Conservation (phyloP, 2,888 invertebrate species). For the Lamproptera curius region DNA sequence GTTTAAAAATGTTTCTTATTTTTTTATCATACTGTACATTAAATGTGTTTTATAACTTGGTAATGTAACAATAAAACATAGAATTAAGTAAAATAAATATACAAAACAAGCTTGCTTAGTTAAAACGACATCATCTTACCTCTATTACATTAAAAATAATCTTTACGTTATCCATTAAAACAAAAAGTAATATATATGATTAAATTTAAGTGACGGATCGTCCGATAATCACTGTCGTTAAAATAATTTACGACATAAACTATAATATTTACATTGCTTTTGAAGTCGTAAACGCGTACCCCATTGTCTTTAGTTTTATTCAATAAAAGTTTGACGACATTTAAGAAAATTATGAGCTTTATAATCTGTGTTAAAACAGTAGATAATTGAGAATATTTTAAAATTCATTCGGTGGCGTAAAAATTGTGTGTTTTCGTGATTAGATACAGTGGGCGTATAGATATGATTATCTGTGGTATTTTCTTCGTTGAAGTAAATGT, state of each 20-base stretch:
- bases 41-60: too few species aligned
- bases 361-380: not conserved
- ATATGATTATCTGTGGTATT: not conserved
- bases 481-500: not conserved
- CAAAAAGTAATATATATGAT: too few species aligned
- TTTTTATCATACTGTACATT: too few species aligned
- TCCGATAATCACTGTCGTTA: slow-evolving; percentile 1
- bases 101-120: too few species aligned
- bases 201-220: too few species aligned
- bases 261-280: slow-evolving; percentile 12
- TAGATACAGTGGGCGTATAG: slow-evolving; percentile 5
- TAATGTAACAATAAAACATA: too few species aligned
- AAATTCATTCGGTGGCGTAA: slow-evolving; percentile 1
- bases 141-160: too few species aligned
- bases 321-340: slow-evolving; percentile 15
- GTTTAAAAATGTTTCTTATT: too few species aligned
- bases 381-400: slow-evolving; percentile 5
- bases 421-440: slow-evolving; percentile 9
- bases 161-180: too few species aligned
- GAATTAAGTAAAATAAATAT: too few species aligned
- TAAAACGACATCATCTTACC: too few species aligned
- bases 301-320: slow-evolving; percentile 15
- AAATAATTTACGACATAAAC: slow-evolving; percentile 12
- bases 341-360: slow-evolving; percentile 3
- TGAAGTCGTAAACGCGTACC: not conserved